Percentiles rank a stretch among this genome's conserved stretches.
Evolutionary conservation across 2,797 vertebrate genomes (phyloP).

Genomic region (Helicolenus hilgendorfi): DNA sequence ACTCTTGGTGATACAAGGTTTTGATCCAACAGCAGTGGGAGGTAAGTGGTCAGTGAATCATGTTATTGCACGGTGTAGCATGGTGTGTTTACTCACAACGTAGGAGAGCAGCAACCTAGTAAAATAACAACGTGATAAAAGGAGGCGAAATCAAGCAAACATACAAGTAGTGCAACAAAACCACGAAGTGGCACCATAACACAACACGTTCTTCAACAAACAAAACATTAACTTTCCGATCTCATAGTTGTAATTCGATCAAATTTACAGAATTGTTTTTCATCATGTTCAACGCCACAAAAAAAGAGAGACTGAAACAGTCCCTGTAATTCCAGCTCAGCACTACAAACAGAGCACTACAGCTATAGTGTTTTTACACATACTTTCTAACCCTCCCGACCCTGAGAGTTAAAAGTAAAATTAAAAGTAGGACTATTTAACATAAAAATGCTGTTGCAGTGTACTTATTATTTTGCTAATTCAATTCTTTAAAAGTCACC

Average conservation of each 20-base stretch:
- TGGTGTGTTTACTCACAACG: constrained; percentile 45
- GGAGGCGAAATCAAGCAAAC: constrained; percentile 30
- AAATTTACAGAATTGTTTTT: neutral
- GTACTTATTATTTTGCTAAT: too few relatives aligned
- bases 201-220: neutral
- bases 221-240: constrained; percentile 12
- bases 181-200: constrained; percentile 18
- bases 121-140: constrained; percentile 21
- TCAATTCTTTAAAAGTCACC: too few relatives aligned
- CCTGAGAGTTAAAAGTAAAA: too few relatives aligned
- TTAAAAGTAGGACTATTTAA: too few relatives aligned
- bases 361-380: neutral
- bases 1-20: neutral
- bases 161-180: constrained; percentile 18
- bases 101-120: constrained; percentile 5
- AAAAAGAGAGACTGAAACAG: constrained; percentile 1
- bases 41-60: constrained; percentile 40
- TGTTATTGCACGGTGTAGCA: constrained; percentile 29
- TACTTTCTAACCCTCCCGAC: neutral
- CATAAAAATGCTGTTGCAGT: too few relatives aligned
- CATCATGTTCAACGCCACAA: neutral
- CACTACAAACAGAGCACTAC: neutral
- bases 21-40: constrained; percentile 1
- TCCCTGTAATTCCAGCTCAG: constrained; percentile 8
- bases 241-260: neutral